Base-by-base conservation (phyloP, 2,113 vertebrate genomes). In the Eulacestoma nigropectus region DNA sequence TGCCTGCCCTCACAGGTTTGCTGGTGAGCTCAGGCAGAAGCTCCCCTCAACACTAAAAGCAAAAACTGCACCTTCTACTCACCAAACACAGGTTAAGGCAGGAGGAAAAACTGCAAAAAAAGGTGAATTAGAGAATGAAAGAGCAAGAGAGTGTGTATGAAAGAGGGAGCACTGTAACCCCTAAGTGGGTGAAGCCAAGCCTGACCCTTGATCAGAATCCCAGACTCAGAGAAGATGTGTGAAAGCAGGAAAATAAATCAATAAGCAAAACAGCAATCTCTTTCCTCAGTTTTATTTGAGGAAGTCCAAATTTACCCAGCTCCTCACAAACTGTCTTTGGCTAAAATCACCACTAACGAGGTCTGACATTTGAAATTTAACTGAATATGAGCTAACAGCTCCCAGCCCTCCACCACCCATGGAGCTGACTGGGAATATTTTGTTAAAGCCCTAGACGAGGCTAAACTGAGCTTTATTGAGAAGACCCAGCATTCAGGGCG, bases 321-420 rank as follows among this genome's bases (percentile, higher is more conserved):
- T 94, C 87, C 96, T 97, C 86, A 50, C 93, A 94, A 96, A 77
- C 89, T 68, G 96, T 97, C 97, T 97, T 96, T 98, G 98, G 98
- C 96, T 98, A 98, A 96, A 98, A 93, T 98, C 98, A 98, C 89
- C 13, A 3, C 95, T 98, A 98, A 98, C 32, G 63, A 98, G 97
- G 93, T 97, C 95, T 98, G 98, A 98, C 98, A 97, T 95, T 41
- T 97, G 97, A 98, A 98, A 98, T 97, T 96, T 97, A 97, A 96
- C 97, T 83, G 94, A 94, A 92, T 96, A 90, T 41, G 93, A 95
- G 96, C 94, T 96, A 97, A 98, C 97, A 92, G 96, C 96, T 98
- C 97, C 97, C 97, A 98, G 97, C 97, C 81, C 96, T 56, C 59
- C 89, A 94, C 97, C 98, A 97, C 98, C 98, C 98, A 98, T 87